Evolutionary conservation across 2,797 vertebrate genomes (phyloP).

Genomic region (Oceanodroma leucorhoa): DNA sequence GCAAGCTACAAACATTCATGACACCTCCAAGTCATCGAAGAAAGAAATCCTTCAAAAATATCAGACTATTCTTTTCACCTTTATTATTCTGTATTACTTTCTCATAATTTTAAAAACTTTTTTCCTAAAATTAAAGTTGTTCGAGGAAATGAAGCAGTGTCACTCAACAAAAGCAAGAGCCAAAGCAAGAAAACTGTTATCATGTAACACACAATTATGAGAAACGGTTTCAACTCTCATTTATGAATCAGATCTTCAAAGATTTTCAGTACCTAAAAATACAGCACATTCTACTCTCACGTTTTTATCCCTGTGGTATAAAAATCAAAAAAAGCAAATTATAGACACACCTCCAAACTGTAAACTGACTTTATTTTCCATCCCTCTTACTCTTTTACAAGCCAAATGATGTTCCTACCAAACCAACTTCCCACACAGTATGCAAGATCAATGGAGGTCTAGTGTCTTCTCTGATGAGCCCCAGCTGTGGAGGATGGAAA

Average conservation of each 20-base stretch:
- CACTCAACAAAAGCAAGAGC: neutral
- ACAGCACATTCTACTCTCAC: neutral
- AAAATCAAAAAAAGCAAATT: neutral
- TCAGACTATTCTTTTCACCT: neutral
- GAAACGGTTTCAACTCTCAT: neutral
- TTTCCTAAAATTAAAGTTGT: neutral
- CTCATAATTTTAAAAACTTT: neutral
- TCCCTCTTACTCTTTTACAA: neutral
- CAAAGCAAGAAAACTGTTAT: neutral
- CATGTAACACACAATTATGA: neutral
- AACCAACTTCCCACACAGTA: neutral
- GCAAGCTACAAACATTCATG: neutral
- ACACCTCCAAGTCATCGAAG: neutral
- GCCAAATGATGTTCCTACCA: neutral
- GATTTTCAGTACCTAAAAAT: neutral
- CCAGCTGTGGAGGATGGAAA: neutral
- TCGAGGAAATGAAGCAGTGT: neutral
- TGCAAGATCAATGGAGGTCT: neutral
- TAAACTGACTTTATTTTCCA: neutral
- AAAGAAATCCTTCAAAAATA: neutral
- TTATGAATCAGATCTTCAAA: neutral
- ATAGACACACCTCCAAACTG: neutral
- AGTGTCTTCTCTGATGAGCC: neutral
- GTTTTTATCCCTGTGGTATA: neutral
- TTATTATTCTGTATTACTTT: neutral